Conservation (phyloP, 2,113 vertebrate genomes). For the Pomatostomus ruficeps region DNA sequence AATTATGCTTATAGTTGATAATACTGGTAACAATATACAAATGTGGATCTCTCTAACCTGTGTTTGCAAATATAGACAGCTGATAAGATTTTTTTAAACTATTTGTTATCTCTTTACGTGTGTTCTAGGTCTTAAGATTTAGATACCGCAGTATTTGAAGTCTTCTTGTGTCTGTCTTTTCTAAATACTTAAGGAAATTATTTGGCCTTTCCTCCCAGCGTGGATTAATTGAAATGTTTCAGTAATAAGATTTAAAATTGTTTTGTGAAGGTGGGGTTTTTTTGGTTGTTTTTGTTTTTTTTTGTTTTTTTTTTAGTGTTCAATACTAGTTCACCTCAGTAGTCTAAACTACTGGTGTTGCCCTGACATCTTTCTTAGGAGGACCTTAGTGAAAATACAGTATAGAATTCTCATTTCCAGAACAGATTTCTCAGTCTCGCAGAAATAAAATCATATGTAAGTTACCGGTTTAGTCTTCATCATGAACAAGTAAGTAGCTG, state of each 20-base stretch:
- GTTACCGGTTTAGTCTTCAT: not conserved
- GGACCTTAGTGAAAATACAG: not conserved
- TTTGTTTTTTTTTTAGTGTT: not conserved
- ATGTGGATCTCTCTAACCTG: not conserved
- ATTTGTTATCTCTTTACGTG: not conserved
- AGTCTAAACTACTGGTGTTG: not conserved
- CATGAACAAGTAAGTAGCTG: not conserved
- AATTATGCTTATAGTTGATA: not conserved
- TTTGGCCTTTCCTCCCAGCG: not conserved
- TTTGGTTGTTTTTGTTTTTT: not conserved
- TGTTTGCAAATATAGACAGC: not conserved
- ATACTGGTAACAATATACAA: not conserved
- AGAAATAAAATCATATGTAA: not conserved
- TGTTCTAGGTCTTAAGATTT: not conserved
- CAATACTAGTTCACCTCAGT: not conserved
- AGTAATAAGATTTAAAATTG: not conserved
- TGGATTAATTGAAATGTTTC: not conserved
- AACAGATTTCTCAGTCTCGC: not conserved
- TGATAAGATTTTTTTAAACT: not conserved
- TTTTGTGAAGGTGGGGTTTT: not conserved
- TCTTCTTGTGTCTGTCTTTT: not conserved
- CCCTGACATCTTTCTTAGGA: not conserved
- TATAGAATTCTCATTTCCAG: not conserved
- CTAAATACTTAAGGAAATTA: not conserved
- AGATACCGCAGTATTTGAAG: not conserved